phyloP scores from a whole-genome alignment of 2,113 vertebrate genomes.

The Solea senegalensis region DNA sequence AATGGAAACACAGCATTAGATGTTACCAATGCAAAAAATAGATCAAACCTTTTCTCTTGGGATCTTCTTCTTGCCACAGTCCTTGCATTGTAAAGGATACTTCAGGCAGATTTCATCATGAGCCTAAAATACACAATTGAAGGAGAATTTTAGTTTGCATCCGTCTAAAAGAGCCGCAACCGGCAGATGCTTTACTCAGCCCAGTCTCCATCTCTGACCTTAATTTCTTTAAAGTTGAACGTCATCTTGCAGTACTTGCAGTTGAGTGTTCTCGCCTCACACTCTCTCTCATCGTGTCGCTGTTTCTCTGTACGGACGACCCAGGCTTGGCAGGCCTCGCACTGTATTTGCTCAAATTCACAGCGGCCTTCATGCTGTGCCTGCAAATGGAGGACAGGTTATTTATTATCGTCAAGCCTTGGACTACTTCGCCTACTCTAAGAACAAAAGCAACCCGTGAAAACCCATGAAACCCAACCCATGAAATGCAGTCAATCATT shows the following conservation, averaged over 20 bases:
- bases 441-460: too few relatives aligned
- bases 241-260: constrained; percentile 82
- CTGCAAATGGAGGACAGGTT: constrained; percentile 32
- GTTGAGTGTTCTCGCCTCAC: constrained; percentile 81
- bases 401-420: neutral
- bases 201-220: constrained; percentile 62
- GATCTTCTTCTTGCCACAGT: constrained; percentile 90
- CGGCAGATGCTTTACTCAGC: neutral
- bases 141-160: neutral
- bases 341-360: constrained; percentile 72
- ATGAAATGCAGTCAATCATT: neutral
- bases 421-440: too few relatives aligned
- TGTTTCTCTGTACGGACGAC: constrained; percentile 78
- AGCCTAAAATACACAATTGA: constrained; percentile 74
- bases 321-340: constrained; percentile 72
- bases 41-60: constrained; percentile 86
- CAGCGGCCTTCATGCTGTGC: constrained; percentile 80
- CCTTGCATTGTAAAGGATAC: constrained; percentile 89
- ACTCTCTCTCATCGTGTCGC: constrained; percentile 80
- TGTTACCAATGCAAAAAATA: neutral
- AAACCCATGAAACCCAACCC: too few relatives aligned
- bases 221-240: constrained; percentile 77
- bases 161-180: neutral
- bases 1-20: too few relatives aligned
- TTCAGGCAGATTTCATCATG: constrained; percentile 89